Conservation (phyloP, 1,140 invertebrate species). For the Oryzaephilus surinamensis region DNA sequence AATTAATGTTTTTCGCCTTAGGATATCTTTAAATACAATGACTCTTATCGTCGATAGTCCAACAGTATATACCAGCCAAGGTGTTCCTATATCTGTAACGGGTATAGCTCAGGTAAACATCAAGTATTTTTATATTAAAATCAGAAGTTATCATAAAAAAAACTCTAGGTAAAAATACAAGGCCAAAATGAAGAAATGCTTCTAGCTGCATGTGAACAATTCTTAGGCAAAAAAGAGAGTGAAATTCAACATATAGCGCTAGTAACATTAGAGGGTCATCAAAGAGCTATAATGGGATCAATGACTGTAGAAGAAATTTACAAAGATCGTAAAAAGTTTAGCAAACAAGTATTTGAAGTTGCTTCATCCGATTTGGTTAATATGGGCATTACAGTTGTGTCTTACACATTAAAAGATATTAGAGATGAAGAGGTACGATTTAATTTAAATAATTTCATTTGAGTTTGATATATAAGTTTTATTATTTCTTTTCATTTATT, state of each 20-base stretch:
- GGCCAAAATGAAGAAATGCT: conserved; percentile 97
- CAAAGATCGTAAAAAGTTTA: conserved; percentile 97
- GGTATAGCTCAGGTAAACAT: conserved; percentile 82
- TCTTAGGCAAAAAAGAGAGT: conserved; percentile 81
- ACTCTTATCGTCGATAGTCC: conserved; percentile 85
- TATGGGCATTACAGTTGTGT: conserved; percentile 97
- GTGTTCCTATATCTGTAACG: conserved; percentile 93
- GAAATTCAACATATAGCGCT: conserved; percentile 90
- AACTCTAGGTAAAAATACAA: conserved; percentile 72
- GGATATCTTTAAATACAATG: conserved; percentile 92
- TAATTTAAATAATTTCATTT: conserved; percentile 1
- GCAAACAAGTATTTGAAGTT: conserved; percentile 92
- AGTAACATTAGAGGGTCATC: conserved; percentile 94
- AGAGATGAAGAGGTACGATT: conserved; percentile 86
- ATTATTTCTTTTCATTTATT: conserved; percentile 23
- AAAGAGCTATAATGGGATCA: conserved; percentile 96
- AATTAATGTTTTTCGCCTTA: conserved; percentile 11
- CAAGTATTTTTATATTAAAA: not conserved
- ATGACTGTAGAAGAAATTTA: conserved; percentile 99
- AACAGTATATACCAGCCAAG: conserved; percentile 91
- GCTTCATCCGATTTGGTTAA: conserved; percentile 92
- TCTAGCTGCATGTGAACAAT: conserved; percentile 91
- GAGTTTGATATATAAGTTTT: conserved; percentile 3
- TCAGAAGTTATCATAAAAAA: not conserved
- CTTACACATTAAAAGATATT: conserved; percentile 96